Evolutionary conservation across 2,113 vertebrate genomes (phyloP).

Genomic region (Hassar affinis): DNA sequence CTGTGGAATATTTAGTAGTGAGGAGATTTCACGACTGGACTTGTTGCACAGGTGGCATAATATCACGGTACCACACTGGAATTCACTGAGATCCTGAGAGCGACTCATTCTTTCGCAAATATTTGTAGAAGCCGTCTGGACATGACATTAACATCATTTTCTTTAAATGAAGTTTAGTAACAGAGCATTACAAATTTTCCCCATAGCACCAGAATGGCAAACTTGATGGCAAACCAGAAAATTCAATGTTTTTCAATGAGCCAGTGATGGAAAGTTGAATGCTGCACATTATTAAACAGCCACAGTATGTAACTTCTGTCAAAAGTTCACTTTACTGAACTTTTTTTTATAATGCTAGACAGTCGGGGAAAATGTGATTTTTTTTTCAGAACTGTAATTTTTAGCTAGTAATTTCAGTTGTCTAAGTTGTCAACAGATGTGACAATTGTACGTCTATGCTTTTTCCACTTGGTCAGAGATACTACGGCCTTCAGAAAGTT

Average conservation of each 20-base stretch:
- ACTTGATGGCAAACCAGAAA: not conserved
- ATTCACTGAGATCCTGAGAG: no score
- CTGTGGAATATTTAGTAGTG: no score
- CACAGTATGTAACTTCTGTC: not conserved
- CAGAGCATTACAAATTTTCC: not conserved
- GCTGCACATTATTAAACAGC: not conserved
- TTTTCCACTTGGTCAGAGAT: not conserved
- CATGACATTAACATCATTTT: no score
- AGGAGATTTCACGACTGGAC: no score
- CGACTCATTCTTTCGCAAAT: no score
- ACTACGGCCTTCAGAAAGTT: not conserved
- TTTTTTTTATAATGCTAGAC: not conserved
- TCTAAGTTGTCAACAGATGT: not conserved
- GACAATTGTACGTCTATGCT: not conserved
- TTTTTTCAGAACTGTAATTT: not conserved
- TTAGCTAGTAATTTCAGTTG: not conserved
- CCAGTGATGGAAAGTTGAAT: not conserved
- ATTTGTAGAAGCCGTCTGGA: not conserved
- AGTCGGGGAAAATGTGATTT: not conserved
- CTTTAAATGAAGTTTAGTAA: no score
- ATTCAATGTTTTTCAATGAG: conserved; percentile 23
- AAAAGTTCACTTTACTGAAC: not conserved
- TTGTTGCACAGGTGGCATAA: no score
- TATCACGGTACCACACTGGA: no score
- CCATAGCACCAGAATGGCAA: not conserved